These are phyloP conservation scores for Galbula dea DNA, from an alignment of 2,113 vertebrate genomes.

Conservation along the genomic window DNA sequence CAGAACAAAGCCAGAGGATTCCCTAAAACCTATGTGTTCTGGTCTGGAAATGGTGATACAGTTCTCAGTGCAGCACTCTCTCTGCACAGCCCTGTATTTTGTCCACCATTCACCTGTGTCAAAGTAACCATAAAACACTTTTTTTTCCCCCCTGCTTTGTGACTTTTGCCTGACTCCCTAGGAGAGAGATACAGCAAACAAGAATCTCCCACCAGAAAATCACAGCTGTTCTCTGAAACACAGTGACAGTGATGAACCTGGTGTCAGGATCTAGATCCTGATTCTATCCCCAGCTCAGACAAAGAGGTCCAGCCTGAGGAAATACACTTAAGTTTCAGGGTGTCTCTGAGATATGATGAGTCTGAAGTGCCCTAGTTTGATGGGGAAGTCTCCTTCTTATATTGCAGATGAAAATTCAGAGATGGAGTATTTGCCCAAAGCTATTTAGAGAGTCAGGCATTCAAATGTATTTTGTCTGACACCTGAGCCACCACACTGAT, in stretches of 20 bases:
- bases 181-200: not conserved
- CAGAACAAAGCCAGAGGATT: not conserved
- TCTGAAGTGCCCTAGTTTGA: not conserved
- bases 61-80: not conserved
- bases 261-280: not conserved
- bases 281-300: not conserved
- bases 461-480: not conserved
- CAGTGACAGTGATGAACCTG: not conserved
- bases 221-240: not conserved
- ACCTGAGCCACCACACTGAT: not conserved
- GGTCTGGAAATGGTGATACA: not conserved
- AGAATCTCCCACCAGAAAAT: not conserved
- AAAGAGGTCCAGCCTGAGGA: not conserved
- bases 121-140: not conserved
- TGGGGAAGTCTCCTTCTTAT: not conserved
- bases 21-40: not conserved
- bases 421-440: not conserved
- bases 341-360: slow-evolving; percentile 17
- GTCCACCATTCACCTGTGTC: accelerated
- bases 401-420: not conserved
- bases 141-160: not conserved
- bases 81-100: not conserved
- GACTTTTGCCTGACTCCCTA: not conserved
- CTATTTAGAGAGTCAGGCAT: not conserved
- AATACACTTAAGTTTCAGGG: not conserved